Conservation (phyloP, 2,113 vertebrate genomes). For the Galeopterus variegatus region DNA sequence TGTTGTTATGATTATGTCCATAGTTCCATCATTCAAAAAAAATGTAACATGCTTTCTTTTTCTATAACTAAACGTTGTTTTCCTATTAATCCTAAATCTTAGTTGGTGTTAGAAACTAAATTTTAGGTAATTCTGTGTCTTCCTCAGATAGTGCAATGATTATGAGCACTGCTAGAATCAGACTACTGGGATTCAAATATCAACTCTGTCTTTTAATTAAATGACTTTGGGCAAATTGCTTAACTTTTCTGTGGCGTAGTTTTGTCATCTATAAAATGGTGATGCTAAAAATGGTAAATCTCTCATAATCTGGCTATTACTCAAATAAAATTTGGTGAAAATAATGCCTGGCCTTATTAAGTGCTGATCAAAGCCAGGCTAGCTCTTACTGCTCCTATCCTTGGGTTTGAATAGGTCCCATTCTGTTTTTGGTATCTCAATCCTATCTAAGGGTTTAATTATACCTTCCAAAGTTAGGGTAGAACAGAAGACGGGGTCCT, state of each 20-base stretch:
- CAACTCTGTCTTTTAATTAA: background rate
- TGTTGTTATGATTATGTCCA: background rate
- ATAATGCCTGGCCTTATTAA: background rate
- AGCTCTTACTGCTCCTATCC: background rate
- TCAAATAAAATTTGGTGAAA: conserved; percentile 53
- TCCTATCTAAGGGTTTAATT: conserved; percentile 47
- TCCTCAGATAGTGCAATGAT: background rate
- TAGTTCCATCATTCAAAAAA: background rate
- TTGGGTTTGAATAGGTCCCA: background rate
- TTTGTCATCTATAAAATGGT: background rate
- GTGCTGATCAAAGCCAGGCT: background rate
- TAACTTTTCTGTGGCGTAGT: conserved; percentile 8
- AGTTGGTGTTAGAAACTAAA: background rate
- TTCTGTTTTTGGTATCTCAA: background rate
- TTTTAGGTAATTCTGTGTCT: background rate
- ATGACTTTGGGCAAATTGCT: background rate
- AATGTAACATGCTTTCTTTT: background rate
- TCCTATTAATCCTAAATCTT: background rate
- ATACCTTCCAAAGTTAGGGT: background rate
- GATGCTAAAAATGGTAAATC: background rate
- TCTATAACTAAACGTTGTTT: background rate
- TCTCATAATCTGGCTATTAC: background rate
- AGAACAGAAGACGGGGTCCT: background rate
- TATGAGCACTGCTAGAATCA: background rate
- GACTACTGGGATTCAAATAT: background rate